These are phyloP conservation scores for Eumaeus atala DNA, from an alignment of 1,140 invertebrate genomes.

Conservation along the genomic window DNA sequence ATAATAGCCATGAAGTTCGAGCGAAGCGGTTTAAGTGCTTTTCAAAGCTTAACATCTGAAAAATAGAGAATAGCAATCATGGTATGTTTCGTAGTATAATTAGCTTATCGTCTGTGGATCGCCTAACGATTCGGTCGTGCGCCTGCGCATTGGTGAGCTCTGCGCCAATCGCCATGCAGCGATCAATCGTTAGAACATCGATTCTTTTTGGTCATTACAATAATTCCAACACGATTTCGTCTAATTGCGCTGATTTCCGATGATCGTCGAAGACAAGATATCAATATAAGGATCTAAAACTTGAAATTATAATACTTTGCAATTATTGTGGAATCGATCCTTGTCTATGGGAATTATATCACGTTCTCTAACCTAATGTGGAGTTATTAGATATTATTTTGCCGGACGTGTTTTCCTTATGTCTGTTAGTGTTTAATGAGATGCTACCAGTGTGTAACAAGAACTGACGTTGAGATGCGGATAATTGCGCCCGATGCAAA, in stretches of 20 bases:
- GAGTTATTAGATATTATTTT: constrained; percentile 53
- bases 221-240: constrained; percentile 66
- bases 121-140: constrained; percentile 45
- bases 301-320: constrained; percentile 45
- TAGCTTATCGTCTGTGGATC: constrained; percentile 64
- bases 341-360: constrained; percentile 57
- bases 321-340: constrained; percentile 52
- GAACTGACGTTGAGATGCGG: constrained; percentile 23
- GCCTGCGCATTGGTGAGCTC: constrained; percentile 60
- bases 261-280: constrained; percentile 47
- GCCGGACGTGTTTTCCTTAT: constrained; percentile 46
- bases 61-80: constrained; percentile 56
- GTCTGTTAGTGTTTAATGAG: constrained; percentile 33
- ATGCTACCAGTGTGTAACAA: constrained; percentile 26
- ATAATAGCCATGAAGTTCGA: constrained; percentile 31
- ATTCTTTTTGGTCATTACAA: constrained; percentile 73
- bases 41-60: constrained; percentile 55
- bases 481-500: constrained; percentile 31
- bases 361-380: constrained; percentile 43
- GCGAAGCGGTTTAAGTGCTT: constrained; percentile 31
- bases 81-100: constrained; percentile 52
- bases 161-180: constrained; percentile 50
- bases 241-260: constrained; percentile 64
- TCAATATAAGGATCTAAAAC: too few species aligned
- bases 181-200: constrained; percentile 57